These are phyloP conservation scores for Nerophis ophidion DNA, from an alignment of 2,113 vertebrate species.

Conservation along the genomic window DNA sequence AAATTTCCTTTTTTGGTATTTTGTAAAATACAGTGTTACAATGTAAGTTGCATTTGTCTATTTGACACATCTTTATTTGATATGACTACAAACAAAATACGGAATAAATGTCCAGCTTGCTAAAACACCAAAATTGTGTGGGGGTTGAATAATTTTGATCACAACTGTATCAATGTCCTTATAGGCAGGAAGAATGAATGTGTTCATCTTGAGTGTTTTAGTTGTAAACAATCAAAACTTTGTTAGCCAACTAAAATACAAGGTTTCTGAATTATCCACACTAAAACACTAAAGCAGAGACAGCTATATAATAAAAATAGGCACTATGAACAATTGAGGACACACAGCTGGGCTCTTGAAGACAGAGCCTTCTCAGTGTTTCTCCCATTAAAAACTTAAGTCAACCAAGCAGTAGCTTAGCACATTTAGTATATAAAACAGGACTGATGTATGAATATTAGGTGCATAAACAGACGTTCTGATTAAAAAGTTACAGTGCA, in stretches of 20 bases:
- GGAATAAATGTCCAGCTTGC: too few relatives aligned
- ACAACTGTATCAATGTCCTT: too few relatives aligned
- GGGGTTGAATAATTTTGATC: too few relatives aligned
- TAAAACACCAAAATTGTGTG: too few relatives aligned
- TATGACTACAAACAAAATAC: too few relatives aligned
- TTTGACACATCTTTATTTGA: too few relatives aligned
- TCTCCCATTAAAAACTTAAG: conserved; percentile 50
- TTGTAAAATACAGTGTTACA: too few relatives aligned
- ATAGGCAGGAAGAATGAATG: not conserved
- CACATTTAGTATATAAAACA: conserved; percentile 16
- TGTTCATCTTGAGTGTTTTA: not conserved
- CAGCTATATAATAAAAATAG: conserved; percentile 10
- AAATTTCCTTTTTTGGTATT: too few relatives aligned
- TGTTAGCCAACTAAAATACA: not conserved
- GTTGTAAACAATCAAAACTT: conserved; percentile 1
- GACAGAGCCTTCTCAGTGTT: conserved; percentile 53
- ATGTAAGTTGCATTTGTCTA: too few relatives aligned
- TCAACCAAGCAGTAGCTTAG: conserved; percentile 45
- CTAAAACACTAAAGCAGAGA: conserved; percentile 9
- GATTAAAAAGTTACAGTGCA: conserved; percentile 12
- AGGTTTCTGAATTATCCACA: not conserved
- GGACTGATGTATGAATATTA: conserved; percentile 15
- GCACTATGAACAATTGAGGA: conserved; percentile 22
- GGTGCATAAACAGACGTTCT: conserved; percentile 32
- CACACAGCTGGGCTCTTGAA: conserved; percentile 47